These are phyloP conservation scores for Rhopalosiphum maidis DNA, from an alignment of 1,140 invertebrate genomes.

Conservation along the genomic window DNA sequence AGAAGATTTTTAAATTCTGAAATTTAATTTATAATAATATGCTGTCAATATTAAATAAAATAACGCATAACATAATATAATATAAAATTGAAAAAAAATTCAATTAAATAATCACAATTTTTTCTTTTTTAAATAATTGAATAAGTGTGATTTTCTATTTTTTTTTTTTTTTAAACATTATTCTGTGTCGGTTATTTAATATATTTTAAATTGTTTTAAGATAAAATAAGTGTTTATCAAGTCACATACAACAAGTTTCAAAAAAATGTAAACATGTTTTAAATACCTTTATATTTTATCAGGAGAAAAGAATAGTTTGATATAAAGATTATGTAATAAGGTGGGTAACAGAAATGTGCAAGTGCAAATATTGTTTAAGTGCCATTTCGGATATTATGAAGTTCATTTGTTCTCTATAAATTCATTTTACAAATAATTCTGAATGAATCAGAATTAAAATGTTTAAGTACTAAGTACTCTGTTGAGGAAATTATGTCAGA, in stretches of 20 bases:
- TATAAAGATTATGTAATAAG: neutral
- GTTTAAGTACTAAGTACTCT: neutral
- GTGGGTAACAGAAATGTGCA: neutral
- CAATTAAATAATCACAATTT: too few species aligned
- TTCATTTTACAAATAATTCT: neutral
- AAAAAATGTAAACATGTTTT: too few species aligned
- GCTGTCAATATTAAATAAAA: neutral
- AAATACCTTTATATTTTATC: neutral
- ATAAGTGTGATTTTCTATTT: too few species aligned
- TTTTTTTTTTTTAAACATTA: too few species aligned
- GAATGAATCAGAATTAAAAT: neutral
- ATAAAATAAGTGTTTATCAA: neutral
- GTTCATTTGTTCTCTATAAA: neutral
- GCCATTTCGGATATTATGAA: neutral
- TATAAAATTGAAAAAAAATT: neutral
- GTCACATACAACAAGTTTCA: neutral
- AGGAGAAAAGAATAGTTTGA: neutral
- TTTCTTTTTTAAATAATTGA: too few species aligned
- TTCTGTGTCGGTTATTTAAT: too few species aligned
- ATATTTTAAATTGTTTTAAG: neutral
- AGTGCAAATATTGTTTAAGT: neutral
- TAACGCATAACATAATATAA: neutral
- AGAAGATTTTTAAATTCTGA: neutral
- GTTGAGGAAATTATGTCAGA: neutral
- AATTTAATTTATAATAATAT: neutral